Evolutionary conservation across 1,140 invertebrate genomes (phyloP).

Genomic region (Drosophila pandora): DNA sequence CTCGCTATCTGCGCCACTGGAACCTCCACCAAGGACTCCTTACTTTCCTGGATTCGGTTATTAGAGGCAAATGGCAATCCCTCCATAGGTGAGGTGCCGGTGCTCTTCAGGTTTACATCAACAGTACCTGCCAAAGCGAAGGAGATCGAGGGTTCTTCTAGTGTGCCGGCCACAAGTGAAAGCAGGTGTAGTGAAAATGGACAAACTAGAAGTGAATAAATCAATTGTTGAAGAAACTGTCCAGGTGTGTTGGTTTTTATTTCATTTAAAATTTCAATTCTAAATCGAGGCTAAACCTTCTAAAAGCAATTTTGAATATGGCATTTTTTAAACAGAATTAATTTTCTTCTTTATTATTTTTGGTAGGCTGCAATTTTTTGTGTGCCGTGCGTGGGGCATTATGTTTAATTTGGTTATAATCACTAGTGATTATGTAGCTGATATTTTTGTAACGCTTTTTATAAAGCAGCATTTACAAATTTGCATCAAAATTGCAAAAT

Average conservation of each 20-base stretch:
- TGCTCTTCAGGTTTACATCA: constrained; percentile 89
- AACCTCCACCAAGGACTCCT: constrained; percentile 94
- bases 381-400: too few relatives aligned
- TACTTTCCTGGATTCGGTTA: constrained; percentile 96
- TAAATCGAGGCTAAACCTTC: not conserved
- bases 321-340: not conserved
- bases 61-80: constrained; percentile 92
- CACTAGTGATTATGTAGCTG: too few relatives aligned
- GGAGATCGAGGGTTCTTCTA: constrained; percentile 55
- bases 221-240: constrained; percentile 44
- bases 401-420: too few relatives aligned
- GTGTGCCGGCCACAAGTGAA: constrained; percentile 50
- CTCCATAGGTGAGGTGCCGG: constrained; percentile 88
- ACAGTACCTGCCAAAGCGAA: constrained; percentile 61
- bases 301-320: not conserved
- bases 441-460: too few relatives aligned
- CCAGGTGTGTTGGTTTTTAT: not conserved
- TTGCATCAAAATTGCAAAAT: not conserved
- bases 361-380: too few relatives aligned
- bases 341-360: too few relatives aligned
- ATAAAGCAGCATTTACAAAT: not conserved
- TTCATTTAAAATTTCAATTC: not conserved
- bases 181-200: constrained; percentile 16
- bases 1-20: constrained; percentile 94
- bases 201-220: constrained; percentile 41